Base-by-base conservation (phyloP, 2,797 vertebrate genomes). In the Fundulus diaphanus region DNA sequence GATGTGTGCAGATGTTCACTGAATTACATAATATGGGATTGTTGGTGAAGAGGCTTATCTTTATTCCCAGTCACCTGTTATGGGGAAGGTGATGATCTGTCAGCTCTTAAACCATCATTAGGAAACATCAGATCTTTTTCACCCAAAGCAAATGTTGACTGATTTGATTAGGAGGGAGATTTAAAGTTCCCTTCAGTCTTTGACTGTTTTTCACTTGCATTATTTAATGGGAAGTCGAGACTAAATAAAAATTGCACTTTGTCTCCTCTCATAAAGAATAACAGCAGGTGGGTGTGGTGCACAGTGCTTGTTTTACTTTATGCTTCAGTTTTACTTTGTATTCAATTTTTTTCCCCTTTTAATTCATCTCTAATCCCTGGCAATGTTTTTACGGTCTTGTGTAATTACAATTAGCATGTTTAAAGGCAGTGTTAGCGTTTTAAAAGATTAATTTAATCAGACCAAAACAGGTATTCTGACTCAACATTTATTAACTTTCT, bases 1-100 rank as follows among this genome's bases (percentile, higher is more conserved):
- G 1, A 2, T 15, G 46, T 18, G 79, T 79, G 80, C 85, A 91
- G 84, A 91, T 87, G 84, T 85, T 82, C 24, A 61, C 51, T 37
- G 82, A 76, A 88, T 84, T 49, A 85, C 54, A 77, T 80, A 82
- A 82, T 78, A 57, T 63, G 68, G 35, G 35, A 66, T 46, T 15
- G 66, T 78, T 75, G 68, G 22, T 80, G 65, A 59, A 56, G 77
- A 75, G 56, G 51, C 72, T 89, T 67, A 61, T 80, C 80, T 74
- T 79, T 42, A 56, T 54, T 74, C 31, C 29, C 7, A 33, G 57
- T 74, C 78, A 81, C 80, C 85, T 78, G 49, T 59, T 29, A 70
- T 9, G 66, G 29, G 40, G 67, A 63, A 68, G 73, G 63, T 82
- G 74, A 66, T 18, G 3, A 54, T 40, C 75, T 71, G 24, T 18